Base-by-base conservation (phyloP, 2,113 vertebrate species). In the Trichechus manatus region DNA sequence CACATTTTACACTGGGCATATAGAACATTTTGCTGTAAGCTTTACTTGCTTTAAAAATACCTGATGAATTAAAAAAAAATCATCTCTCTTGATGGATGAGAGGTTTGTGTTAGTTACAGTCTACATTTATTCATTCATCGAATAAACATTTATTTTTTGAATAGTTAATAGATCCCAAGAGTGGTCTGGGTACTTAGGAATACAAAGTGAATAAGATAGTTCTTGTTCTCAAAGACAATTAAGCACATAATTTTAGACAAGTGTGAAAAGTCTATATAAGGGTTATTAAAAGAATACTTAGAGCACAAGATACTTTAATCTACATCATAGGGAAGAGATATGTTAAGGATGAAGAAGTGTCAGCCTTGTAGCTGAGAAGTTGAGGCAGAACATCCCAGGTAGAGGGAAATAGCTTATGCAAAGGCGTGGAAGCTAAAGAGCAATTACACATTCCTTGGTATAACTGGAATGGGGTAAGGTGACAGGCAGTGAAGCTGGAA, bases 21-120 rank as follows among this genome's bases (percentile, higher is more conserved):
- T 9, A 63, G 9, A 6, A 74, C 50, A 17, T 68, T 89, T 86
- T 87, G 47, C 56, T 77, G 59, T 19, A 96, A 92, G 9, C 14
- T 84, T 89, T 78, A 79, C 75, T 59, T 63, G 53, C 7, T 92
- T 95, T 89, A 89, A 29, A 75, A 87, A 83, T 87, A 75, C 61
- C 63, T 23, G 25, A 70, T 44, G 42, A 7, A 39, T 78, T 75
- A n/a, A 17, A 56, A 56, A 56, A 27, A 6, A 25, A 3, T 10
- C n/a, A 19, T 42, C 4, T 92, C 10, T 50, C 33, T 33, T 33
- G 23, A 19, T 66, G 56, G 2, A 1, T 33, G 56, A 81, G 8
- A 50, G 33, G 7, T 25, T 19, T 95, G 31, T 85, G 31, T 61
- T 56, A 59, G 31, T 74, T 91, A 19, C 22, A 91, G 6, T 3